Evolutionary conservation across 2,888 invertebrate species (phyloP).

Genomic region (Pollenia labialis): DNA sequence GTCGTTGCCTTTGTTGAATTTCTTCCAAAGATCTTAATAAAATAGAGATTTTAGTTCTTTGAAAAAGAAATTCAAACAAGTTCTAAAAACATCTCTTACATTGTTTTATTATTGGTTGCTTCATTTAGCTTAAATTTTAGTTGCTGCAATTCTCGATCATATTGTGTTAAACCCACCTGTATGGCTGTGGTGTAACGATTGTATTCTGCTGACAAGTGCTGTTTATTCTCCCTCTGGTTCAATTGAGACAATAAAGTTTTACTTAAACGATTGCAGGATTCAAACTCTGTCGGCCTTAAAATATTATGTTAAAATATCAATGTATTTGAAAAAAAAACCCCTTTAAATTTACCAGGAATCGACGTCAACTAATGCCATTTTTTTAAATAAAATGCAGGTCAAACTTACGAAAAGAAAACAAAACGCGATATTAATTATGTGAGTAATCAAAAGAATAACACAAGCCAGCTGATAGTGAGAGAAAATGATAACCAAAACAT

Average conservation of each 20-base stretch:
- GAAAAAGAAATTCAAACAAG: background rate
- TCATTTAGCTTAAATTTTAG: constrained; percentile 86
- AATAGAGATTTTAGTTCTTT: background rate
- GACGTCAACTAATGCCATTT: constrained; percentile 83
- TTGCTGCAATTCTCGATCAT: constrained; percentile 86
- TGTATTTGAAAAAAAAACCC: background rate
- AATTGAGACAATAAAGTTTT: constrained; percentile 87
- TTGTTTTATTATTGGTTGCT: constrained; percentile 78
- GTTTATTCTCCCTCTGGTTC: constrained; percentile 85
- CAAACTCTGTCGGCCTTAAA: constrained; percentile 87
- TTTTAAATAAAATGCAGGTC: constrained; percentile 7
- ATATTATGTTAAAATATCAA: background rate
- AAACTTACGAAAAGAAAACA: constrained; percentile 14
- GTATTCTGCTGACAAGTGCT: constrained; percentile 85
- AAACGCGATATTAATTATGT: background rate
- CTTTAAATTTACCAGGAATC: constrained; percentile 81
- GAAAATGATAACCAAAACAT: background rate
- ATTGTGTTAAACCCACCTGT: constrained; percentile 87
- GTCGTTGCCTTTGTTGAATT: constrained; percentile 86
- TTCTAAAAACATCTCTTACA: constrained; percentile 60
- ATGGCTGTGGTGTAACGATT: constrained; percentile 86
- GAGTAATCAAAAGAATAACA: constrained; percentile 33
- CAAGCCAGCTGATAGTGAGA: constrained; percentile 31
- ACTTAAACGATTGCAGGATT: constrained; percentile 87
- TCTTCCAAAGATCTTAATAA: constrained; percentile 86